phyloP scores from a whole-genome alignment of 2,888 invertebrate genomes.

The Lampropteryx suffumata region DNA sequence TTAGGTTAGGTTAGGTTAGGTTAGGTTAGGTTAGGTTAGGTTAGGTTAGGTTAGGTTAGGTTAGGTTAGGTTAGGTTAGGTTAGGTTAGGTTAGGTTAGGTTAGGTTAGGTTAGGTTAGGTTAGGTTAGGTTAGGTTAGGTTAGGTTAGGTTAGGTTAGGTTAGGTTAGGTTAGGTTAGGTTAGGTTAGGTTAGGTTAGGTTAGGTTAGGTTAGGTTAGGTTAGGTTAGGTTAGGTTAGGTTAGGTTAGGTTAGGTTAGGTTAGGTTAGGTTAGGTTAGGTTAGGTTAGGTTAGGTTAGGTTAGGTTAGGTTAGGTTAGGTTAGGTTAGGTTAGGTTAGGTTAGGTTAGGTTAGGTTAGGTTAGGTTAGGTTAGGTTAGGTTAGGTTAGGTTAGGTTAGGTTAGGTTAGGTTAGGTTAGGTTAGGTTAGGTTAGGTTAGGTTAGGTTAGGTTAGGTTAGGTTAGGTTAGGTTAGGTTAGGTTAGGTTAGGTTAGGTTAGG shows the following conservation, averaged over 20 bases:
- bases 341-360: constrained; percentile 10
- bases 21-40: constrained; percentile 1
- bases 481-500: constrained; percentile 25
- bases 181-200: constrained; percentile 16
- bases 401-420: constrained; percentile 10
- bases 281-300: constrained; percentile 32
- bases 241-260: constrained; percentile 18
- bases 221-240: constrained; percentile 15
- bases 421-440: constrained; percentile 30
- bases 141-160: constrained; percentile 22
- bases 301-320: constrained; percentile 27
- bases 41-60: constrained; percentile 22
- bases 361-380: neutral
- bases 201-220: constrained; percentile 14
- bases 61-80: constrained; percentile 21
- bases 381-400: constrained; percentile 2
- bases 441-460: constrained; percentile 33
- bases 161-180: constrained; percentile 24
- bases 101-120: constrained; percentile 27
- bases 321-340: constrained; percentile 31
- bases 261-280: constrained; percentile 29
- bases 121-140: constrained; percentile 23
- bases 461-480: constrained; percentile 32
- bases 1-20: constrained; percentile 17
- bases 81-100: constrained; percentile 20